Evolutionary conservation across 2,797 vertebrate species (phyloP), one percentile per base, ranked within the genome.

Genomic region (Heteromormyrus szaboi): DNA sequence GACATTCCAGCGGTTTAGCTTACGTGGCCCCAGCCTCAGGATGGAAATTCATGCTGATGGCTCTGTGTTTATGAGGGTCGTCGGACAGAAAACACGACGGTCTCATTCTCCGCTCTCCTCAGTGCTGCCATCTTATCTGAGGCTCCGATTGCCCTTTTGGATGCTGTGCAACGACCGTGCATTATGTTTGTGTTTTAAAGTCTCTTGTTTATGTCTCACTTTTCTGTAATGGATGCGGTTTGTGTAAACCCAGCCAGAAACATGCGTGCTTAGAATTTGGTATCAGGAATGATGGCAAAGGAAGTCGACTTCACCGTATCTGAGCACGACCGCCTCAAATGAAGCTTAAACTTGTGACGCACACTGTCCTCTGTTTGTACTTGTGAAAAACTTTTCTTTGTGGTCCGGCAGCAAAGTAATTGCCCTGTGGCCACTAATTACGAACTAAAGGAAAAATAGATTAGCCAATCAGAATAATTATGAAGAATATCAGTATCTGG

Each of bases 1-100:
- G 89, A 92, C 88, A 48, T 90, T 92, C 89, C 90, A 9, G 89
- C 88, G 89, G 86, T 88, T 90, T 68, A 22, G 54, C 59, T 89
- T 41, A 48, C 7, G 62, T 51, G 87, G 50, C n/a, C 46, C 51
- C 68, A 76, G 83, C 33, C 48, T 81, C 46, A 44, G 44, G 50
- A 53, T 56, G 85, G 72, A 83, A 81, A 65, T 59, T 89, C 59
- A 22, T 25, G 65, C 48, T 46, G 22, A 85, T 91, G 88, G n/a
- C 5, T 89, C 46, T n/a, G 56, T 29, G 54, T 86, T 88, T 84
- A 87, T 72, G 83, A 37, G 81, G 29, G 89, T 86, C 87, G 11
- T 88, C 54, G 37, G 90, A 37, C 17, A 6, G 53, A 3, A 62
- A 9, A 85, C 62, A 37, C 88, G 85, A 89, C 90, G 17, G 17